Conservation (phyloP, 2,888 invertebrate genomes). For the Caenorhabditis panamensis region DNA sequence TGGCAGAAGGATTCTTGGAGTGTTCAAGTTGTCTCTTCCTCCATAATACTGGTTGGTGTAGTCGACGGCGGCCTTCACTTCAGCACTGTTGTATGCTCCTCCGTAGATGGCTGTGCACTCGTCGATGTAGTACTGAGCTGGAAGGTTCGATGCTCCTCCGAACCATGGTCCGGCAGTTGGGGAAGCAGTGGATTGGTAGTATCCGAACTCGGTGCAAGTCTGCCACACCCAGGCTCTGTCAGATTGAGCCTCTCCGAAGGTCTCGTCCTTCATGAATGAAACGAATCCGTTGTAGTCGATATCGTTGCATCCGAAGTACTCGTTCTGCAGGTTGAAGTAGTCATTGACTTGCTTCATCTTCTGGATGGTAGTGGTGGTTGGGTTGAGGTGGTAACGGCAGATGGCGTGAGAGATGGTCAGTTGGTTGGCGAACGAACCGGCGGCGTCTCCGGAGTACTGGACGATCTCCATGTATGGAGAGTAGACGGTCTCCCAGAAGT, state of each 20-base stretch:
- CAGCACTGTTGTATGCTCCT: constrained; percentile 52
- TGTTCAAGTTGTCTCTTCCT: constrained; percentile 66
- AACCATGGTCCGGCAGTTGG: constrained; percentile 65
- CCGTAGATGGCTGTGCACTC: constrained; percentile 72
- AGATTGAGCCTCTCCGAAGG: constrained; percentile 61
- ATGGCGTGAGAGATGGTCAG: constrained; percentile 66
- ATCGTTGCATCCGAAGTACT: constrained; percentile 68
- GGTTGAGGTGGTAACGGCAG: constrained; percentile 64
- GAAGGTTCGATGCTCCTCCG: constrained; percentile 57
- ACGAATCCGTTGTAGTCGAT: constrained; percentile 70
- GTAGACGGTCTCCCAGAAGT: constrained; percentile 89
- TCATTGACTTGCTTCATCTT: constrained; percentile 68
- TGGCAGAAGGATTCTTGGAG: constrained; percentile 63
- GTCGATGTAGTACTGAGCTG: constrained; percentile 65
- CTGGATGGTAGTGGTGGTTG: constrained; percentile 32
- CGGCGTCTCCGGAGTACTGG: constrained; percentile 88
- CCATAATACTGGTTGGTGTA: constrained; percentile 71
- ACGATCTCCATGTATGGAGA: constrained; percentile 92
- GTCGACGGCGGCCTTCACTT: constrained; percentile 61
- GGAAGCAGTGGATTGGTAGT: constrained; percentile 89
- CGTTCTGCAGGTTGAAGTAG: constrained; percentile 63
- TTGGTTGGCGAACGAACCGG: constrained; percentile 59
- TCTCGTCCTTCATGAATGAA: constrained; percentile 63
- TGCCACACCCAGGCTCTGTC: constrained; percentile 93
- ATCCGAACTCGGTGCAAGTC: constrained; percentile 96